Base-by-base conservation (phyloP, 2,113 vertebrate species). In the Notarius quadriscutis region DNA sequence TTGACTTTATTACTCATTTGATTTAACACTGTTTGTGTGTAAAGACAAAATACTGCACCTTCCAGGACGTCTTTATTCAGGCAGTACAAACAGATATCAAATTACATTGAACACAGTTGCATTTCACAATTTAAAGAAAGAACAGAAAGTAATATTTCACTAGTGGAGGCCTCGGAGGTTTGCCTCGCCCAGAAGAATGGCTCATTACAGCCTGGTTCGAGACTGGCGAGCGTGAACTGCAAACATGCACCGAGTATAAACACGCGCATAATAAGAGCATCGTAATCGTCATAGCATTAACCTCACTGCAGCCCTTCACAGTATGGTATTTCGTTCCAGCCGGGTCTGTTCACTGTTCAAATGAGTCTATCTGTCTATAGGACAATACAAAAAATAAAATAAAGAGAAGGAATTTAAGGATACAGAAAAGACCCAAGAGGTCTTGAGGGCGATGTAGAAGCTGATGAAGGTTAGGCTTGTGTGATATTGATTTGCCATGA, bases 151-250 rank as follows among this genome's bases (percentile, higher is more conserved):
- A 71, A 85, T 53, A 53, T 84, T 84, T 86, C 67, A 48, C 53
- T 86, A 27, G 81, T 85, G 69, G 83, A 85, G 72, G 58, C 71
- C 57, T 75, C 74, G n/a, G 72, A 74, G 65, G 63, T 34, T 71
- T 63, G 89, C n/a, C 77, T 79, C 75, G 51, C 81, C 51, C 80
- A 72, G 71, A 77, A 77, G 30, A 88, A 81, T 51, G n/a, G 60
- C 69, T 81, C 86, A 87, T 91, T 90, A 86, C 34, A 48, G 80
- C 72, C 71, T 80, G 62, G 83, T 82, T 65, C 7, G 30, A 18
- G 74, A 53, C 65, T 67, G 6, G 22, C 57, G n/a, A 57, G 22
- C 17, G 41, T 48, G 25, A 50, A 74, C 51, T n/a, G 27, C 30
- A 63, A 57, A 25, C 67, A 88, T 14, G 20, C 53, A 77, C 25